These are phyloP conservation scores for Tetranychus piercei DNA, from an alignment of 2,888 invertebrate genomes.

Conservation along the genomic window DNA sequence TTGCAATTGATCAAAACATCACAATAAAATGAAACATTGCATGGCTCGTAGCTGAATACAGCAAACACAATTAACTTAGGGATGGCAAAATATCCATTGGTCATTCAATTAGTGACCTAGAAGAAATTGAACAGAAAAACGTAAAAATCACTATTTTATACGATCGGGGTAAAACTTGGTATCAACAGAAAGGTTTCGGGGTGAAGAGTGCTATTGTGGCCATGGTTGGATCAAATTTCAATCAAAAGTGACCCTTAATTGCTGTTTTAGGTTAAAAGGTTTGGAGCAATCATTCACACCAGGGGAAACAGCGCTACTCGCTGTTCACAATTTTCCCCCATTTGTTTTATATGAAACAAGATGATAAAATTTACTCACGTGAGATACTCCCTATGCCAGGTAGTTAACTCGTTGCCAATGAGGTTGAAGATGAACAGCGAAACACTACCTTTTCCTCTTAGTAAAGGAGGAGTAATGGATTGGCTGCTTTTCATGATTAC, in stretches of 20 bases:
- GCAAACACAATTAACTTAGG: not conserved
- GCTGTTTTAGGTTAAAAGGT: not conserved
- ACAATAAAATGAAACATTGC: no score
- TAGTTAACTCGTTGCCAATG: not conserved
- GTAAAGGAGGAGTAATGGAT: not conserved
- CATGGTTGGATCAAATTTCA: not conserved
- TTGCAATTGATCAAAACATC: no score
- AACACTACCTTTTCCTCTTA: not conserved
- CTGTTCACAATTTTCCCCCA: not conserved
- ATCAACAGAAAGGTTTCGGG: not conserved
- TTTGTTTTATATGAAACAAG: conserved; percentile 1
- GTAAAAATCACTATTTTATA: not conserved
- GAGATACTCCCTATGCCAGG: not conserved
- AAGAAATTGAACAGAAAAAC: not conserved
- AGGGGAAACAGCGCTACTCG: not conserved
- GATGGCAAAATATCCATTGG: not conserved
- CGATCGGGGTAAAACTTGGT: not conserved
- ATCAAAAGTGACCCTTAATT: not conserved
- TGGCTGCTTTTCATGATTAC: not conserved
- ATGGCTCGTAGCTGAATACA: no score
- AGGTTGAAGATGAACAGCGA: not conserved
- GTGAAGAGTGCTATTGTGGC: not conserved
- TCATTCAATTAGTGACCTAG: not conserved
- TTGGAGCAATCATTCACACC: not conserved
- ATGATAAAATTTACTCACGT: conserved; percentile 1